Evolutionary conservation across 2,888 invertebrate genomes (phyloP).

Genomic region (Nowickia ferox): DNA sequence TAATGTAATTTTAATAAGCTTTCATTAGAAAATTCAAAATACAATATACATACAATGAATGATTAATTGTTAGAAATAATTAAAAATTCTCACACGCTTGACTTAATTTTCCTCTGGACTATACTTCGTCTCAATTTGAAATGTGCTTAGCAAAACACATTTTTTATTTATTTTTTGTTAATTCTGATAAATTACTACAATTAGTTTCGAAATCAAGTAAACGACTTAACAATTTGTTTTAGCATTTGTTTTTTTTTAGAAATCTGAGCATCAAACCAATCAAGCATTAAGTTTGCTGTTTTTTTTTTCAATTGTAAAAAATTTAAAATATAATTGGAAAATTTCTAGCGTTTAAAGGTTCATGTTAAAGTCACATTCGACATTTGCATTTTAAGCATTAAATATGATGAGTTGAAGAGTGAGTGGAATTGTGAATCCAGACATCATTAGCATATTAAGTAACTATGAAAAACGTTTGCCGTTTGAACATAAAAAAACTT

Average conservation of each 20-base stretch:
- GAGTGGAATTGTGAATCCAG: neutral
- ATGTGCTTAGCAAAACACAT: neutral
- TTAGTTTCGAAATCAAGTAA: conserved; percentile 1
- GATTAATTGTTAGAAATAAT: conserved; percentile 17
- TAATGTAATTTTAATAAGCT: conserved; percentile 16
- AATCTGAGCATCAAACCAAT: conserved; percentile 35
- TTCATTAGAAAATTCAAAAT: conserved; percentile 19
- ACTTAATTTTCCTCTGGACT: conserved; percentile 42
- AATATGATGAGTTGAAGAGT: conserved; percentile 5
- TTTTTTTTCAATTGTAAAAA: neutral
- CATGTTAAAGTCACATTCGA: neutral
- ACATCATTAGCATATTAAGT: neutral
- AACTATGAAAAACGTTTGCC: neutral
- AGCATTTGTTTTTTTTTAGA: neutral
- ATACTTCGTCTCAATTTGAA: conserved; percentile 5
- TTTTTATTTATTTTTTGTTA: neutral
- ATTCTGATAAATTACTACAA: conserved; percentile 46
- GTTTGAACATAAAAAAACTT: too few species aligned
- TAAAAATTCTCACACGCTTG: conserved; percentile 53
- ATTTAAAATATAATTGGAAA: neutral
- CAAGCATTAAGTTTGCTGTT: conserved; percentile 35
- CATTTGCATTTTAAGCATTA: neutral
- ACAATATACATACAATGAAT: neutral
- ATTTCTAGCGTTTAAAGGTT: conserved; percentile 1
- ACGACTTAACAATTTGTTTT: conserved; percentile 10